Evolutionary conservation across 2,113 vertebrate genomes (phyloP).

Genomic region (Oplegnathus fasciatus): DNA sequence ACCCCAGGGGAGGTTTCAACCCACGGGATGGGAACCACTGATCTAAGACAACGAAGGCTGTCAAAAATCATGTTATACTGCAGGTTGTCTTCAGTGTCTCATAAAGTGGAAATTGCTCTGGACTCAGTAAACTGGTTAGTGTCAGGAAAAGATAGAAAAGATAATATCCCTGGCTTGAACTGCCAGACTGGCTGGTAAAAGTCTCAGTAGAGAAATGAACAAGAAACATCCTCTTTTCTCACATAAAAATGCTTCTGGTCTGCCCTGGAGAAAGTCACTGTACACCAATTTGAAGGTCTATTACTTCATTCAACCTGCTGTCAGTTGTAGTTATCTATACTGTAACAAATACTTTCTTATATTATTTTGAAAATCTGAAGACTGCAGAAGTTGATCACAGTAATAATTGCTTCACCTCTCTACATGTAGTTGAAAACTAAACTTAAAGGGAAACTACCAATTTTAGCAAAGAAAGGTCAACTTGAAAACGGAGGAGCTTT

Average conservation of each 20-base stretch:
- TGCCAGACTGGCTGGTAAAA: slow-evolving; percentile 4
- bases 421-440: no score
- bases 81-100: not conserved
- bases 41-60: not conserved
- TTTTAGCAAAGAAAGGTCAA: no score
- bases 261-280: slow-evolving; percentile 8
- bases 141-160: not conserved
- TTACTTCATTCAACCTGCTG: not conserved
- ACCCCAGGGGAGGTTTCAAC: not conserved
- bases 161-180: not conserved
- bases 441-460: no score
- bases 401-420: not conserved
- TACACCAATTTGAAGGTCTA: not conserved
- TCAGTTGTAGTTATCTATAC: not conserved
- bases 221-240: not conserved
- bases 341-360: not conserved
- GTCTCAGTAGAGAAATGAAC: slow-evolving; percentile 18
- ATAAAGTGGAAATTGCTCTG: slow-evolving; percentile 1
- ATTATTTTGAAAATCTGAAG: not conserved
- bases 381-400: not conserved
- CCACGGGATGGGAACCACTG: not conserved
- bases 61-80: not conserved
- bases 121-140: not conserved
- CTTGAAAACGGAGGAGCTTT: no score
- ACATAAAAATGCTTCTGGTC: not conserved